Percentiles rank a stretch among this genome's conserved stretches.
Evolutionary conservation across 2,113 vertebrate genomes (phyloP).

Genomic region (Dipodomys merriami): DNA sequence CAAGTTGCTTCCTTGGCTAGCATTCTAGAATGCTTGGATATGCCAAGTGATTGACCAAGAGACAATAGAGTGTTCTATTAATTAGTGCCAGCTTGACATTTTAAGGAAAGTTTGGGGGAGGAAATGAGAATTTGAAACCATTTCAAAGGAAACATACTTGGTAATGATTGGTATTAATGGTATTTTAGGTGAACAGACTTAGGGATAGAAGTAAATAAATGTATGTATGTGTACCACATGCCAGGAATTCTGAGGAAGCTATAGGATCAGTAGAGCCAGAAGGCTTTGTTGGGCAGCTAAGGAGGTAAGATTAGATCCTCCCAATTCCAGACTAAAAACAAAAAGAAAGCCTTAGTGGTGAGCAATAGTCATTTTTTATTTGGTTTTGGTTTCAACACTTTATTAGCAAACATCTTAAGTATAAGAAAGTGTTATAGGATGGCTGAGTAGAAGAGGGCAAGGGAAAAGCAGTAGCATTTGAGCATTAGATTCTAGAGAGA

Average conservation of each 20-base stretch:
- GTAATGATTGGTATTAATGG: not conserved
- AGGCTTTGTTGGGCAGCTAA: not conserved
- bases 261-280: not conserved
- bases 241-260: not conserved
- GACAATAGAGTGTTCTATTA: not conserved
- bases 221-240: not conserved
- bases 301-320: not conserved
- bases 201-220: not conserved
- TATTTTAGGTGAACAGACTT: not conserved
- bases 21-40: conserved; percentile 40
- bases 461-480: not conserved
- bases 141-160: not conserved
- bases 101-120: not conserved
- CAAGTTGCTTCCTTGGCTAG: conserved; percentile 32
- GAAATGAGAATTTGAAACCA: not conserved
- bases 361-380: not conserved
- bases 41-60: not conserved
- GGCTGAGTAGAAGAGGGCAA: not conserved
- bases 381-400: not conserved
- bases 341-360: not conserved
- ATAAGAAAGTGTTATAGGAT: not conserved
- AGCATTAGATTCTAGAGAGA: not conserved
- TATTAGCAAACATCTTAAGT: not conserved
- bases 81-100: not conserved
- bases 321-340: not conserved